Conservation (phyloP, 92 coral and sea anemone species). For the Anthopleura xanthogrammica region DNA sequence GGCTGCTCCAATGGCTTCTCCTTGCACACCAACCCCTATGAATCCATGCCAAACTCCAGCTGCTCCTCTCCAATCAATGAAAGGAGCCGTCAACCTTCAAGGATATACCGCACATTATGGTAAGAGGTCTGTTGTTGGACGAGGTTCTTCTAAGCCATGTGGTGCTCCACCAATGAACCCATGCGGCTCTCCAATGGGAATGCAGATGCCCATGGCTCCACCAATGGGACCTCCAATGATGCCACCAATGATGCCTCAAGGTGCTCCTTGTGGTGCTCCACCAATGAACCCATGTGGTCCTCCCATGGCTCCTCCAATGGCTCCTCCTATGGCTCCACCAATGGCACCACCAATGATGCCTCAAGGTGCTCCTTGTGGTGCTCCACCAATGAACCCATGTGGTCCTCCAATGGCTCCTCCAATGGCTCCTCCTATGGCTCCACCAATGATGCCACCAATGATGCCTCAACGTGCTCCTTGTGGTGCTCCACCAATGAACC, state of each 20-base stretch:
- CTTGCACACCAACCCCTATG: conserved; percentile 42
- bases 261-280: conserved; percentile 57
- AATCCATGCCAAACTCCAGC: conserved; percentile 41
- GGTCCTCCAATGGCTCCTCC: not conserved
- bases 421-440: conserved; percentile 27
- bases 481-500: conserved; percentile 41
- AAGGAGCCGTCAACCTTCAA: conserved; percentile 40
- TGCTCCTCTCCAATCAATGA: conserved; percentile 3
- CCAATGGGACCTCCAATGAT: conserved; percentile 42
- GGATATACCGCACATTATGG: conserved; percentile 43
- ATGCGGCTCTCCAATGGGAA: conserved; percentile 39
- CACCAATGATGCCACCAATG: conserved; percentile 53
- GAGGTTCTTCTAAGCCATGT: conserved; percentile 34
- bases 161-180: conserved; percentile 33
- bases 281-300: conserved; percentile 49
- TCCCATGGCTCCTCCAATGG: conserved; percentile 31
- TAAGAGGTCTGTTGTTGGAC: conserved; percentile 37
- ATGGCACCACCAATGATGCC: conserved; percentile 33
- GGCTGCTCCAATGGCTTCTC: conserved; percentile 38
- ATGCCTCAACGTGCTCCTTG: conserved; percentile 40
- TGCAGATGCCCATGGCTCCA: conserved; percentile 25
- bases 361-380: conserved; percentile 48
- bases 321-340: conserved; percentile 40
- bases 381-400: conserved; percentile 47
- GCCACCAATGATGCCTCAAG: conserved; percentile 28